Percentiles rank a stretch among this genome's conserved stretches.
Conservation (phyloP, 2,888 invertebrate species). For the Unio pictorum region DNA sequence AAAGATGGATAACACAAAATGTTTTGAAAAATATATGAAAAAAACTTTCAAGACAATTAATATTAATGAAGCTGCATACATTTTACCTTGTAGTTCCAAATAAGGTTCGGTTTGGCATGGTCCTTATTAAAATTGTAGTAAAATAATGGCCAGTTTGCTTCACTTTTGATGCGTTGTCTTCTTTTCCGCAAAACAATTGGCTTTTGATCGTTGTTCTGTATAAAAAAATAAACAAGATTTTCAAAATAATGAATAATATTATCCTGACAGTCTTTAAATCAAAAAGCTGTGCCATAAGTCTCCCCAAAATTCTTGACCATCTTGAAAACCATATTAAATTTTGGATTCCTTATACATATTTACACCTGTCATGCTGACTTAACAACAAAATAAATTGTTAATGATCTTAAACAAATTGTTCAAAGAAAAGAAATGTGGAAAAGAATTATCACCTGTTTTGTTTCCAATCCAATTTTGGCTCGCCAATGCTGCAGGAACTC, state of each 20-base stretch:
- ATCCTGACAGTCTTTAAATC: neutral
- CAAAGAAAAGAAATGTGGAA: neutral
- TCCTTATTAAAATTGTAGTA: slow-evolving; percentile 96
- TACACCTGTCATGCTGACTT: too few species aligned
- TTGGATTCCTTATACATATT: too few species aligned
- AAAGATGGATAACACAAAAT: neutral
- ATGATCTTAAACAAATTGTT: too few species aligned
- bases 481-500: slow-evolving; percentile 74
- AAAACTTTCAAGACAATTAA: neutral
- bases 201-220: slow-evolving; percentile 70
- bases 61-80: neutral
- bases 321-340: too few species aligned
- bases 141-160: slow-evolving; percentile 93
- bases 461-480: slow-evolving; percentile 71
- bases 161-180: slow-evolving; percentile 88
- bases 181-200: slow-evolving; percentile 94
- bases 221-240: neutral
- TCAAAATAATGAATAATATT: neutral
- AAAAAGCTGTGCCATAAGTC: too few species aligned
- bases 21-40: neutral
- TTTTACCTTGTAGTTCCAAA: slow-evolving; percentile 96
- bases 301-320: too few species aligned
- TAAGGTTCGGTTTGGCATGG: slow-evolving; percentile 94
- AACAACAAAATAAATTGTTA: too few species aligned
- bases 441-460: slow-evolving; percentile 54